Base-by-base conservation (phyloP, 2,888 invertebrate species). In the Temnothorax ravouxi region DNA sequence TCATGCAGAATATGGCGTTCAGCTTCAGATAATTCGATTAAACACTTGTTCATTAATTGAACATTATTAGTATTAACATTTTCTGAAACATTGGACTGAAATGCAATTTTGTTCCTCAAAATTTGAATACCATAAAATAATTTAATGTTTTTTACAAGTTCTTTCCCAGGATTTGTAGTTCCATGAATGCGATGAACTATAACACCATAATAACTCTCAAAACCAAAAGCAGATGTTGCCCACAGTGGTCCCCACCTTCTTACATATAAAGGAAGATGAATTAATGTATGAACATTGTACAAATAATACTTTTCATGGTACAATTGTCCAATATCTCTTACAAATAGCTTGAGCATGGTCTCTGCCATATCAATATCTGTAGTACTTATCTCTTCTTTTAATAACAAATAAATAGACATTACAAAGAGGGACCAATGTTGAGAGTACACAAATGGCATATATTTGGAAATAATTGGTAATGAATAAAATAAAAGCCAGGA, bases 41-140 rank as follows among this genome's bases (percentile, higher is more conserved):
- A 52, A 52, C 52, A 52, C 52, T 52, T 52, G 52, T 52, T 52
- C 52, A 52, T 52, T n/a, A 52, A 52, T 52, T 52, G 52, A 52
- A 52, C 52, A 52, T 34, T 34, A 34, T 52, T n/a, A 52, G 52
- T 52, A 52, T 9, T 52, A 18, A 52, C 18, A 52, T 52, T 52
- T 52, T 52, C 52, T 52, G n/a, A 52, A 52, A 52, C 9, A 52
- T 52, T 52, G 52, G 52, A 52, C 8, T 52, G 3, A 44, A 52
- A n/a, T 52, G 52, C n/a, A 52, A 52, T 52, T 52, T 52, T 52
- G 52, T 34, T 34, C 5, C 34, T 34, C 34, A 34, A 34, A 34
- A 34, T 34, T 34, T 5, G 34, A 34, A 34, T 34, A 4, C 34
- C 34, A 34, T 34, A 34, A 34, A 34, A 0, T 34, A 34, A 34